Conservation (phyloP, 2,113 vertebrate genomes). For the Oenanthe oenanthe region DNA sequence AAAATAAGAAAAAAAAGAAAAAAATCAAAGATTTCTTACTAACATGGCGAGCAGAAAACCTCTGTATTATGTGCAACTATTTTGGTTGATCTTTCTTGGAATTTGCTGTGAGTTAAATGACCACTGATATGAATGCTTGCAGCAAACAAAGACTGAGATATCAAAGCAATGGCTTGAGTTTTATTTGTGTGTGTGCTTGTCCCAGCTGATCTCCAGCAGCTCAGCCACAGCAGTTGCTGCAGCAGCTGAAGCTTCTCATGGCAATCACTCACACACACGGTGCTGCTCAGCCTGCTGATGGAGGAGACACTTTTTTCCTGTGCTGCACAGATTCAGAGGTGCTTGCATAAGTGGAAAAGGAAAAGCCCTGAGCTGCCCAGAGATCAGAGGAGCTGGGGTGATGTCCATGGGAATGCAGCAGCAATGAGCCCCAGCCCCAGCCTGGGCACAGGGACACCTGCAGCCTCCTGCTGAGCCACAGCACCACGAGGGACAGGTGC, state of each 20-base stretch:
- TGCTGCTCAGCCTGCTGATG: not conserved
- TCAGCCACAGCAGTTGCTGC: not conserved
- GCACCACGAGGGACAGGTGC: not conserved
- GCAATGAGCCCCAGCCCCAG: not conserved
- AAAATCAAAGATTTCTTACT: not conserved
- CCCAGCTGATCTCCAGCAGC: not conserved
- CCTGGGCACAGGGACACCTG: accelerated
- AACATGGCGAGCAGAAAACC: not conserved
- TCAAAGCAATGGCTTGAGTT: not conserved
- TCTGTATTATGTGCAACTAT: not conserved
- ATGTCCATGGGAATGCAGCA: not conserved
- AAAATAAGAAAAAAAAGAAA: not conserved
- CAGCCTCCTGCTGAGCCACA: not conserved
- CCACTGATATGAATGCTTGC: not conserved
- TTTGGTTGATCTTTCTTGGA: not conserved
- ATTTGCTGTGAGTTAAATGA: not conserved
- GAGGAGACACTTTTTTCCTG: not conserved
- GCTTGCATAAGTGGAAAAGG: not conserved
- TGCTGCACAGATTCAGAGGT: not conserved
- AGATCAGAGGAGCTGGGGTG: accelerated
- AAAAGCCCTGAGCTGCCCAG: not conserved
- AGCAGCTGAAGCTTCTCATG: not conserved
- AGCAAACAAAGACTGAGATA: not conserved
- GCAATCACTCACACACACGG: accelerated
- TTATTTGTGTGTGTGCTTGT: not conserved